Evolutionary conservation across 2,888 invertebrate genomes (phyloP), one percentile per base, ranked within the genome.

Genomic region (Polietes domitor): DNA sequence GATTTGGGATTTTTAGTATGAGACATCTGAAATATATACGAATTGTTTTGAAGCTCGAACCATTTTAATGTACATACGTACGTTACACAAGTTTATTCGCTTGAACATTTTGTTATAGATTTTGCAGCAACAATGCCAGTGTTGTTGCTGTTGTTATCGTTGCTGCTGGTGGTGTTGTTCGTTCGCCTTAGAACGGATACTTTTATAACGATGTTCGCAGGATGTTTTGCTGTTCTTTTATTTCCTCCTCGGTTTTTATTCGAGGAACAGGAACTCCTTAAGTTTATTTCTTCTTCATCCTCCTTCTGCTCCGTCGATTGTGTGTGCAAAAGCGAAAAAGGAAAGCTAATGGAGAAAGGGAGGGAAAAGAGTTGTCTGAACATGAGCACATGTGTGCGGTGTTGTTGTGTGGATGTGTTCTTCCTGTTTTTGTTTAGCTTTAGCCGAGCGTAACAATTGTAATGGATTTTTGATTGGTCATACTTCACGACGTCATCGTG

Each of bases 381-480:
- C n/a, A n/a, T 71, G 37, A 53, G 41, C 1, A 58, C 1, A 58
- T 41, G 12, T 19, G 7, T 61, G 37, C 37, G n/a, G n/a, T 37
- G 12, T 7, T 7, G 10, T 7, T 37, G 37, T 7, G 9, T 37
- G 37, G 4, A 28, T 71, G 41, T 26, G 41, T 77, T 47, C 58
- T 41, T 70, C 41, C 70, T 82, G 63, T 85, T 78, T 72, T 88
- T 89, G 88, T 90, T 88, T 87, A 87, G 87, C 88, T 88, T 90
- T 89, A 89, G 88, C 90, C 88, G 88, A 89, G 90, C 89, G 90
- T 88, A 91, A 90, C 90, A 89, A 89, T 90, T 91, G 89, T 91
- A 91, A 91, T 91, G 90, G 91, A 89, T 90, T 91, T 91, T 91
- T 91, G 91, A 91, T 91, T 91, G 91, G 88, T 88, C 87, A 88